Evolutionary conservation across 2,797 vertebrate genomes (phyloP), one percentile per base, ranked within the genome.

Genomic region (Lateolabrax maculatus): DNA sequence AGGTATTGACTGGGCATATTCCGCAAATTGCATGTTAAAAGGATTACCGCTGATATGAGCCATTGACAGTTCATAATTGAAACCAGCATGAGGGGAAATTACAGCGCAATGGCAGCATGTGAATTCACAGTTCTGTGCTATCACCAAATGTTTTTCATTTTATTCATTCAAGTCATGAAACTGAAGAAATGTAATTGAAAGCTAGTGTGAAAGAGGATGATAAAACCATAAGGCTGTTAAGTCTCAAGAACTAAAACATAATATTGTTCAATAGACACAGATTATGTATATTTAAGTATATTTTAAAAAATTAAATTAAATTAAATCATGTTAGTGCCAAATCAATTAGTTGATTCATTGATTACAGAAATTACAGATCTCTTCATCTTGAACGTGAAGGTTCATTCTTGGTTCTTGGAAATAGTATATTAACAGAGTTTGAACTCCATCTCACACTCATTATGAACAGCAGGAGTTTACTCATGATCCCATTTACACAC

Each of bases 51-150:
- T 75, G 88, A 90, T 88, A 80, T 85, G 75, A 93, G 85, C 79
- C 88, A 84, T 78, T 89, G 83, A 71, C 83, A 63, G 79, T 29
- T 83, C 48, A 71, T 92, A 91, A 92, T 93, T 91, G 90, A 89
- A 91, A 91, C 41, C 88, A 89, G 84, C 89, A 79, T 73, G 89
- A 84, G 72, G 55, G 63, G 43, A 87, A 83, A 80, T 70, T 69
- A 78, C 72, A 53, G 56, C 52, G 68, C 62, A 37, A 31, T 12
- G 9, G 71, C 75, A 49, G 52, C 81, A 63, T 69, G 79, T 53
- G 67, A 76, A 81, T 80, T 84, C 77, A 75, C 77, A 82, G 43
- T 8, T 52, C 76, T 72, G 57, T 74, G 74, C 75, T 62, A 43
- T 29, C 44, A n/a, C 48, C 75, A 51, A 82, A 78, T 78, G 63